Base-by-base conservation (phyloP, 2,113 vertebrate species). In the Scolopax mira region DNA sequence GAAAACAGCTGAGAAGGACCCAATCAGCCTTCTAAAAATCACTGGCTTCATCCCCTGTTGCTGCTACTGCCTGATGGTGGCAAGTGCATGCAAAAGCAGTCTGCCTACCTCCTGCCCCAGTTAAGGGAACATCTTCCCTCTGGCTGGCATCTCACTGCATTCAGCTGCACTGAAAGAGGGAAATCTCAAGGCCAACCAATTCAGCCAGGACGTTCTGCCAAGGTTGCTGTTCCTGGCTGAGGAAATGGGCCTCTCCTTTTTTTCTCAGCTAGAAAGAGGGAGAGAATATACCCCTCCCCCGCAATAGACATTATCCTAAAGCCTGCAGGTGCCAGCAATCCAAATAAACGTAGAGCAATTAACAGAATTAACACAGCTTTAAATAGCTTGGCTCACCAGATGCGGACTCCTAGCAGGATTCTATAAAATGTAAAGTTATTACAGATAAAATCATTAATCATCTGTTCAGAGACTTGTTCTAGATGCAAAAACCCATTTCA, bases 341-440 rank as follows among this genome's bases (percentile, higher is more conserved):
- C 96, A 95, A 98, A 98, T 97, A 98, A 98, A 98, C 85, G 9
- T 98, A 97, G 92, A 98, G 94, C 98, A 98, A 98, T 98, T 98
- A 98, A 97, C 97, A 98, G 98, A 98, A 98, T 98, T 98, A 98
- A 98, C 98, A 98, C 96, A 97, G 97, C 97, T 98, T 98, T 98
- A 98, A 98, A 98, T 98, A 98, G 98, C 96, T 95, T 98, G 95
- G 94, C 96, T 97, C 96, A 97, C 98, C 98, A 98, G 98, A 98
- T 98, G 98, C 92, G 11, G 96, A 97, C 93, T 97, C 93, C 94
- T 98, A 98, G 97, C 97, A 97, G 94, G 94, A 95, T 97, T 98
- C 97, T 97, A 98, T 98, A 98, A 98, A 98, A 98, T 96, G 88
- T 97, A 96, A 98, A 98, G 97, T 98, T 98, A 98, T 98, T 98